Evolutionary conservation across 2,888 invertebrate species (phyloP).

Genomic region (Drosophila greeni): DNA sequence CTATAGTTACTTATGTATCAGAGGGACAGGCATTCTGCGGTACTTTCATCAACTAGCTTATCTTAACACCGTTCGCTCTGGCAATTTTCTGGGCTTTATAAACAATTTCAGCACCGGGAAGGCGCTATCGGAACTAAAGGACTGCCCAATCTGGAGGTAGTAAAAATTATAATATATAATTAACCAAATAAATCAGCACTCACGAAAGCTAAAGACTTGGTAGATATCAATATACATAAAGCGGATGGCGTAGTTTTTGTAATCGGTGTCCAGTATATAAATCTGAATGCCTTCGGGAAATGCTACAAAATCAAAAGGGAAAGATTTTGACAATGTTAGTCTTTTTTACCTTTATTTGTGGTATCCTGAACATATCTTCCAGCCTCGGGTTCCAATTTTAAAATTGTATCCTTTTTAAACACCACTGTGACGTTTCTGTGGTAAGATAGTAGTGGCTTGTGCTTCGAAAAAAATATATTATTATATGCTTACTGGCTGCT

Average conservation of each 20-base stretch:
- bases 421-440: constrained; percentile 18
- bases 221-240: constrained; percentile 80
- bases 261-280: constrained; percentile 82
- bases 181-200: constrained; percentile 5
- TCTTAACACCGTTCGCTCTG: not conserved
- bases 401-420: not conserved
- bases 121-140: constrained; percentile 29
- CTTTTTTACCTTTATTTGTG: constrained; percentile 1
- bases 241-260: constrained; percentile 81
- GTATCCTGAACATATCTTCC: constrained; percentile 17
- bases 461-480: no score
- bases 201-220: constrained; percentile 27
- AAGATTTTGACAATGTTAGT: rapidly evolving
- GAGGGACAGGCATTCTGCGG: constrained; percentile 39
- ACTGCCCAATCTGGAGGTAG: constrained; percentile 39
- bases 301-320: constrained; percentile 2
- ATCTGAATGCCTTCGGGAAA: constrained; percentile 14
- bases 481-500: constrained; percentile 22
- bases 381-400: rapidly evolving
- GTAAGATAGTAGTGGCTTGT: no score
- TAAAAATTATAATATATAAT: not conserved
- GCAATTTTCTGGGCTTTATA: constrained; percentile 3
- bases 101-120: constrained; percentile 4
- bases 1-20: constrained; percentile 21
- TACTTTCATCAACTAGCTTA: constrained; percentile 7